phyloP scores from a whole-genome alignment of 2,797 vertebrate genomes.

The Epinephelus malabaricus region DNA sequence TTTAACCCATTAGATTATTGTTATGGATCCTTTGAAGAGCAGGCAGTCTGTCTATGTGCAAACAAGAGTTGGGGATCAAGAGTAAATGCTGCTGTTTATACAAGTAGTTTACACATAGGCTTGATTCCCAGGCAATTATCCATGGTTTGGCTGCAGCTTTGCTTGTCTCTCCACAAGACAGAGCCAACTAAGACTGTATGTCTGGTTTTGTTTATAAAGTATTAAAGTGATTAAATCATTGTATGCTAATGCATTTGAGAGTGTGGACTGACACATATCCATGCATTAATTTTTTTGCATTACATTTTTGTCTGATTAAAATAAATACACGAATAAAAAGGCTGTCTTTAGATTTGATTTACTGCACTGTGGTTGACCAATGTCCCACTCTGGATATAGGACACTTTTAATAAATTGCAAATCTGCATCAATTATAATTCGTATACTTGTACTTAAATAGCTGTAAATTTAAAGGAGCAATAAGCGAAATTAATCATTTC shows the following conservation, averaged over 20 bases:
- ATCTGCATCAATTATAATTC: too few species aligned
- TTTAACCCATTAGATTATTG: not conserved
- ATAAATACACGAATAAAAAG: too few species aligned
- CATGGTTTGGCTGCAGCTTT: constrained; percentile 3
- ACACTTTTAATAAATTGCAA: too few species aligned
- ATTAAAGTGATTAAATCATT: not conserved
- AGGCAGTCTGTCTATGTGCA: not conserved
- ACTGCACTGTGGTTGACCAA: not conserved
- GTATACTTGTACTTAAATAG: too few species aligned
- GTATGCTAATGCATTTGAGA: constrained; percentile 1
- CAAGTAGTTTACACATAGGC: not conserved
- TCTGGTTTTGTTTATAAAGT: constrained; percentile 7
- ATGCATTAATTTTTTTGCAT: not conserved
- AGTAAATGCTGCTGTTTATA: constrained; percentile 6
- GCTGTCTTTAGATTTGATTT: not conserved
- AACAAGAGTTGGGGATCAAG: constrained; percentile 7
- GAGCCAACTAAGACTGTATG: not conserved
- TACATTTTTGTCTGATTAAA: not conserved
- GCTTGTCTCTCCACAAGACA: not conserved
- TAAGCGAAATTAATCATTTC: too few species aligned
- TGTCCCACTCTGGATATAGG: too few species aligned
- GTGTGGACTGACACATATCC: not conserved
- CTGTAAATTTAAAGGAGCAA: too few species aligned
- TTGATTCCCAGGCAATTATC: constrained; percentile 25
- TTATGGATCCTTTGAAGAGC: not conserved